A percentile compares a stretch with the other conserved stretches of the same genome.
Conservation (phyloP, 2,888 invertebrate species). For the Dasysyrphus tricinctus region DNA sequence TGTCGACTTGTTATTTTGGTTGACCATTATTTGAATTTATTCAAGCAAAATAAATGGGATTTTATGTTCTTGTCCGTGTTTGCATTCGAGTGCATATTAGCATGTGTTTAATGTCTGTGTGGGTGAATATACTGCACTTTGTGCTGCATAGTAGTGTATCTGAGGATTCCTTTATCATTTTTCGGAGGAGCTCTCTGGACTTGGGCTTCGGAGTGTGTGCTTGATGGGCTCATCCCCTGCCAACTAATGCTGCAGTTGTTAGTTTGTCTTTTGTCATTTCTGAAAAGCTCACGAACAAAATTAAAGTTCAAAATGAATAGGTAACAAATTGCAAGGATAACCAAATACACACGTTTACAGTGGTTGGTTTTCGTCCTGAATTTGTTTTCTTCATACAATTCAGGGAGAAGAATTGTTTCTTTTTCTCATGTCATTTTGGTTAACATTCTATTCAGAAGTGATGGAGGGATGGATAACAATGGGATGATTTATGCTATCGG, state of each 20-base stretch:
- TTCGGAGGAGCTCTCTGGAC: background rate
- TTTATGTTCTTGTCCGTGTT: constrained; percentile 74
- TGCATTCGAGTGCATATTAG: constrained; percentile 70
- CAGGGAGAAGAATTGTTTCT: background rate
- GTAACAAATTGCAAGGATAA: constrained; percentile 72
- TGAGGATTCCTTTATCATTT: constrained; percentile 36
- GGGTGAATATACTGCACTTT: background rate
- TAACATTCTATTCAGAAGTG: constrained; percentile 67
- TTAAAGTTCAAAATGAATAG: constrained; percentile 75
- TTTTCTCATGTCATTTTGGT: constrained; percentile 58
- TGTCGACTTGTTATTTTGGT: constrained; percentile 76
- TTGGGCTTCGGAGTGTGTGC: background rate
- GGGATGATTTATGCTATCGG: constrained; percentile 70
- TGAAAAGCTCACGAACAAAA: constrained; percentile 74
- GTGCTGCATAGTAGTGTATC: background rate
- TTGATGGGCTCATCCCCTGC: background rate
- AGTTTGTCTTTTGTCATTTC: constrained; percentile 72
- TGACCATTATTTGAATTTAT: constrained; percentile 76
- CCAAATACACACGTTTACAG: constrained; percentile 6
- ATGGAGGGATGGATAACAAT: constrained; percentile 57
- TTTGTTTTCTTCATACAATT: constrained; percentile 22
- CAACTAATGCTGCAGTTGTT: constrained; percentile 67
- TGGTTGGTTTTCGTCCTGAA: constrained; percentile 12
- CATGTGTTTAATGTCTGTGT: constrained; percentile 52
- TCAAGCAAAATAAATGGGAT: constrained; percentile 76